Percentiles rank a stretch among this genome's conserved stretches.
phyloP scores from a whole-genome alignment of 2,888 invertebrate genomes.

The Plagodis pulveraria region DNA sequence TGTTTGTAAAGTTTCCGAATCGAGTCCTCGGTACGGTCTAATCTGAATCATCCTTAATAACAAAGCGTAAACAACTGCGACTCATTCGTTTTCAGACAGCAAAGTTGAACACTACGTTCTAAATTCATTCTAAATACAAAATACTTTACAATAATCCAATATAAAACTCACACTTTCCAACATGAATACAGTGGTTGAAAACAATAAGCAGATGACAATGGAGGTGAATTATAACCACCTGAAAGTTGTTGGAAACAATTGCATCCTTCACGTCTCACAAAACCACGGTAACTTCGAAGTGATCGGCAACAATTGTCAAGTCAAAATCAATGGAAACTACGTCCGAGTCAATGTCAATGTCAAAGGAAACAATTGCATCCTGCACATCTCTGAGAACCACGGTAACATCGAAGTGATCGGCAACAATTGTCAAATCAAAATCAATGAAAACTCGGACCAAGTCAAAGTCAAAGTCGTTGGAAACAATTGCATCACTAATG shows the following conservation, averaged over 20 bases:
- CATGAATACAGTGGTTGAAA: constrained; percentile 78
- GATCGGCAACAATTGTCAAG: constrained; percentile 73
- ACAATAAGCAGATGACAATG: constrained; percentile 82
- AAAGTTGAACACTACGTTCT: constrained; percentile 15
- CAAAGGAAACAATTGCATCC: constrained; percentile 63
- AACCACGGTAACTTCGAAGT: constrained; percentile 79
- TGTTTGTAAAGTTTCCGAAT: no score
- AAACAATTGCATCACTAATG: constrained; percentile 71
- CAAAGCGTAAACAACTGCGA: constrained; percentile 25
- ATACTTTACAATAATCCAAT: not conserved
- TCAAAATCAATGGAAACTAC: constrained; percentile 64
- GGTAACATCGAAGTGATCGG: constrained; percentile 79
- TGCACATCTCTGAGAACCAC: constrained; percentile 65
- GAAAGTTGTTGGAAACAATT: constrained; percentile 75
- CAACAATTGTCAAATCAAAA: constrained; percentile 74
- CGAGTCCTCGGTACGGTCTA: no score
- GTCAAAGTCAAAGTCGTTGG: no score
- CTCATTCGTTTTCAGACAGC: constrained; percentile 43
- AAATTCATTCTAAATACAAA: constrained; percentile 15
- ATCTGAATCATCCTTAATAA: constrained; percentile 46
- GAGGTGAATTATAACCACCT: constrained; percentile 66
- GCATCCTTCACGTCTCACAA: constrained; percentile 64
- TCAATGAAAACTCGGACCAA: constrained; percentile 48
- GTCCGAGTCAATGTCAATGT: no score
- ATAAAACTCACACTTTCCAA: constrained; percentile 38